Conservation (phyloP, 2,888 invertebrate species). For the Yponomeuta plumbellus region DNA sequence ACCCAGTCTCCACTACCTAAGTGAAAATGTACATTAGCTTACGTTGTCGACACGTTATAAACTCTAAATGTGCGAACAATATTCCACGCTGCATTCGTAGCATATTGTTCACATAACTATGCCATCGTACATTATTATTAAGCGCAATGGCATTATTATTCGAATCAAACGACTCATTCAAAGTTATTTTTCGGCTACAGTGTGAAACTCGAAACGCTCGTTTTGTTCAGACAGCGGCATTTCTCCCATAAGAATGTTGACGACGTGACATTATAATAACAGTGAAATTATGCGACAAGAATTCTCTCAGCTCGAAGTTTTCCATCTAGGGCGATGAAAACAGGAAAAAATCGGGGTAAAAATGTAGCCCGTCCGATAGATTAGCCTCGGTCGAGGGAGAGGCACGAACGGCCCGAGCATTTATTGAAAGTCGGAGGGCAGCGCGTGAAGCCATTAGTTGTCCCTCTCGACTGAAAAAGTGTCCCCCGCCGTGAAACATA, state of each 20-base stretch:
- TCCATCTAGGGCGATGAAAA: conserved; percentile 18
- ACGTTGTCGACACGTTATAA: conserved; percentile 10
- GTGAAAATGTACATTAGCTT: conserved; percentile 11
- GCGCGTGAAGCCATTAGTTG: conserved; percentile 68
- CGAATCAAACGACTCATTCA: background rate
- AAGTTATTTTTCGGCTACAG: conserved; percentile 2
- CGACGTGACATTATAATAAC: conserved; percentile 12
- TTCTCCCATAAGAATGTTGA: conserved; percentile 9
- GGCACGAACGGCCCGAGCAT: conserved; percentile 43
- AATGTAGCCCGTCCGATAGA: conserved; percentile 35
- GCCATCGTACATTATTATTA: background rate
- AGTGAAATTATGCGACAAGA: conserved; percentile 7
- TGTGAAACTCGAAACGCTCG: background rate
- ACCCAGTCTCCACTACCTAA: background rate
- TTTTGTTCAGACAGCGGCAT: conserved; percentile 6
- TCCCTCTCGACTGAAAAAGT: conserved; percentile 62
- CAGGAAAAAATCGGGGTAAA: conserved; percentile 21
- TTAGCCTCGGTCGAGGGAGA: conserved; percentile 43
- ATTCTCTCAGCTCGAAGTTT: conserved; percentile 3
- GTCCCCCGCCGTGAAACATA: conserved; percentile 68
- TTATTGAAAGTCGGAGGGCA: conserved; percentile 67
- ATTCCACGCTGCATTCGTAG: background rate
- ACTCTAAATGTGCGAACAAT: conserved; percentile 2
- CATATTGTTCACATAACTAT: background rate
- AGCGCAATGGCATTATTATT: background rate